Evolutionary conservation across 2,888 invertebrate species (phyloP), one percentile per base, ranked within the genome.

Genomic region (Nymphalis urticae): DNA sequence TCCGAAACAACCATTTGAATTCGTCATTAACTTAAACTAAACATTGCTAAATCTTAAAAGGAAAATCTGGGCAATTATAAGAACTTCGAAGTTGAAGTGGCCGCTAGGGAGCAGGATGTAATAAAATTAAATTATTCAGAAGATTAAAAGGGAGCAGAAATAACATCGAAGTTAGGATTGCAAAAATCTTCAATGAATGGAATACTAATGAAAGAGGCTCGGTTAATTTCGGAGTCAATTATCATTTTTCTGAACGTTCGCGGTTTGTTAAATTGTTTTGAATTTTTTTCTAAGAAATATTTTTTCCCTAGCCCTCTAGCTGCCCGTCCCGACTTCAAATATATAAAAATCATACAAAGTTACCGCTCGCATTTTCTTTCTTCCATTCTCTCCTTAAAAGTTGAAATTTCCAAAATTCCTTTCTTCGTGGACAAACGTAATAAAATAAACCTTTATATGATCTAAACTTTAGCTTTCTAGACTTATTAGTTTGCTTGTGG

Each of bases 51-150:
- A 17, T 50, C 50, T 50, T 50, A 17, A n/a, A 56, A 32, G n/a
- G n/a, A n/a, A 56, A 56, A 56, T 56, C n/a, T 36, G 27, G n/a
- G 50, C 59, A 65, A 60, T 60, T 60, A 61, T 62, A 62, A 61
- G 53, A 24, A 53, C 53, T 53, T 24, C 32, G 17, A 62, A 67
- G 58, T 65, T 42, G 27, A 69, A 72, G 64, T 70, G 70, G 71
- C 51, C 69, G 42, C 66, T 16, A 27, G 66, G 66, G 71, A 68
- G 50, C 7, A 59, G 56, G n/a, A 50, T 48, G 62, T 68, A 61
- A 66, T 69, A 68, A 72, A 68, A 65, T 54, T 54, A 70, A 72
- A 73, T 73, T 70, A 73, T 73, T 72, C 68, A 70, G 48, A 69
- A 56, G 63, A 68, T 70, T 70, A 69, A 71, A 68, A 65, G 65